Conservation (phyloP, 2,888 invertebrate species). For the Drosophila anomelani region DNA sequence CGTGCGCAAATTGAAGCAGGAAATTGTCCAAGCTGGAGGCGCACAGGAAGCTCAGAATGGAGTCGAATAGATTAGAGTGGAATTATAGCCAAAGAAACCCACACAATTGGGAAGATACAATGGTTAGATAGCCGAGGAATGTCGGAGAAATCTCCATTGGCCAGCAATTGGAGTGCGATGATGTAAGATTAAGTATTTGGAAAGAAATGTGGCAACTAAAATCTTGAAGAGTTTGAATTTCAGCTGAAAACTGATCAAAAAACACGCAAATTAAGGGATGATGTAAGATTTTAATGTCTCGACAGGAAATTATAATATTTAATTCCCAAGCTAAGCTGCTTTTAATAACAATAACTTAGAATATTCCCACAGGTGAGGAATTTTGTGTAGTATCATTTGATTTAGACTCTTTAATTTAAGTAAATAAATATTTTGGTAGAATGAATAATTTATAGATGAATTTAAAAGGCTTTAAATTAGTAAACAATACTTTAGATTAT, state of each 20-base stretch:
- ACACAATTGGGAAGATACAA: constrained; percentile 31
- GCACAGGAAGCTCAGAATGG: constrained; percentile 59
- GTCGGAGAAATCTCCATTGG: constrained; percentile 8
- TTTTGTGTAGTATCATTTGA: background rate
- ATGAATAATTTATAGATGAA: background rate
- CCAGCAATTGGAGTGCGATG: constrained; percentile 15
- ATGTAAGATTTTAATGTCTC: constrained; percentile 6
- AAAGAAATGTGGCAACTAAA: background rate
- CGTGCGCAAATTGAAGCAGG: constrained; percentile 63
- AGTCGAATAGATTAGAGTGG: constrained; percentile 40
- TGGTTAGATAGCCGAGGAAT: constrained; percentile 17
- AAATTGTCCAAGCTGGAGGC: constrained; percentile 58
- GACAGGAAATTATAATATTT: constrained; percentile 9
- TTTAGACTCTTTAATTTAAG: background rate
- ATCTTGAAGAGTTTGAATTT: background rate
- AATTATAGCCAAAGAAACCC: constrained; percentile 22
- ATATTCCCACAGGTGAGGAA: background rate
- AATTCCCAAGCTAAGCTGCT: background rate
- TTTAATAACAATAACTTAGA: constrained; percentile 13
- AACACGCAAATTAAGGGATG: constrained; percentile 1
- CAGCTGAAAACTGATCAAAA: background rate
- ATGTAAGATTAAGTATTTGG: constrained; percentile 18
- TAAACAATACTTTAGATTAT: background rate
- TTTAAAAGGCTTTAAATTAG: too few species aligned
- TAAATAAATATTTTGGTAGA: background rate